Percentiles rank a stretch among this genome's conserved stretches.
phyloP scores from a whole-genome alignment of 2,113 vertebrate genomes.

The Aphelocoma coerulescens region DNA sequence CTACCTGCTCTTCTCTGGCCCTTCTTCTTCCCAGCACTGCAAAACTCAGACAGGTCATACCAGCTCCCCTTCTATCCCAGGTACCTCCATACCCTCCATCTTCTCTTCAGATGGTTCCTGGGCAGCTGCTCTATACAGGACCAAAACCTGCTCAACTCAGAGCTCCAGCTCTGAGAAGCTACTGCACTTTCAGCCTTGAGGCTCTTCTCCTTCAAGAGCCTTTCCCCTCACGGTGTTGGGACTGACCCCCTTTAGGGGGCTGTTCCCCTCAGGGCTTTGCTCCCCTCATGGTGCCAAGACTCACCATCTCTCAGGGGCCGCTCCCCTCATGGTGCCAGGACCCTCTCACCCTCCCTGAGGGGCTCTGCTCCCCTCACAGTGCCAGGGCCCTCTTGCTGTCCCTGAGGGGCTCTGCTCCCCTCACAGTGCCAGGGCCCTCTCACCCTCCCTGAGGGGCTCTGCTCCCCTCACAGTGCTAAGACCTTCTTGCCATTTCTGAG shows the following conservation, averaged over 20 bases:
- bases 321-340: not conserved
- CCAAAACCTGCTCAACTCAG: too few relatives aligned
- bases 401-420: too few relatives aligned
- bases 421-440: rapidly evolving
- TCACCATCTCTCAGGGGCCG: not conserved
- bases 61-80: too few relatives aligned
- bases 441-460: rapidly evolving
- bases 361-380: not conserved
- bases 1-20: not conserved
- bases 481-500: rapidly evolving
- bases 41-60: not conserved
- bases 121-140: not conserved
- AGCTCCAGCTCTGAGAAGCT: not conserved
- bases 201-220: not conserved
- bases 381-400: rapidly evolving
- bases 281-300: not conserved
- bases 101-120: not conserved
- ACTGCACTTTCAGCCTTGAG: rapidly evolving
- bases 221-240: not conserved
- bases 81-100: rapidly evolving
- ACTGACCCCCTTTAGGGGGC: not conserved
- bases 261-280: not conserved
- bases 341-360: too few relatives aligned
- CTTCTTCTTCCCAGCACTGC: not conserved
- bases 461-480: rapidly evolving